Base-by-base conservation (phyloP, 2,113 vertebrate species). In the Mormyrus iriodes region DNA sequence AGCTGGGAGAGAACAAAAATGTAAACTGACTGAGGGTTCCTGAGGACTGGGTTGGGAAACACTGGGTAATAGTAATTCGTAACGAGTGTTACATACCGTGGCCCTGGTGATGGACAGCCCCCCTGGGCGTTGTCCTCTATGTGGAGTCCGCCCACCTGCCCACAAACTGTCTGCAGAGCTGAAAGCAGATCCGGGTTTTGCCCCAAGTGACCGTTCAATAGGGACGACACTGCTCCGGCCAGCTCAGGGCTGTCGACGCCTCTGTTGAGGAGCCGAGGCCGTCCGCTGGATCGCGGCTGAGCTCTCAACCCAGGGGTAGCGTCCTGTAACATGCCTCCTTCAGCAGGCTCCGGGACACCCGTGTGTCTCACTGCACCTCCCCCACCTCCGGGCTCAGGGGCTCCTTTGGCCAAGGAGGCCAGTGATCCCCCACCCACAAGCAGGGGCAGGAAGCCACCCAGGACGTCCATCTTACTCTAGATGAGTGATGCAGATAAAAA, bases 111-210 rank as follows among this genome's bases (percentile, higher is more conserved):
- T 9, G 73, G 88, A 0, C 87, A 35, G 0, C 17, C 73, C 39
- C 24, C 27, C 0, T 91, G 88, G 17, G 88, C 88, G 0, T 91
- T 85, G 0, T 93, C 91, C 0, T 95, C 94, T n/a, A 96, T 92
- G 1, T 95, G 93, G 88, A 95, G 95, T 91, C 93, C 92, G 0
- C 94, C 93, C 92, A 96, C 95, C 92, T 96, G 95, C 89, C 94
- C 92, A 0, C 95, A 96, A 48, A 96, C 92, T 19, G 90, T 94
- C 93, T 96, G 95, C 8, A 96, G 93, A 90, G 94, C n/a, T 3
- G 94, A 95, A 58, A 96, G 93, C n/a, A 96, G 55, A 24, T 95
- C 93, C 0, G 94, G 91, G 44, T 79, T 58, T 42, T 39, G 76
- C 2, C 89, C 88, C 0, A 73, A 35, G 48, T 44, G 90, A 52